Evolutionary conservation across 2,797 vertebrate genomes (phyloP), one percentile per base, ranked within the genome.

Genomic region (Sciurus vulgaris): DNA sequence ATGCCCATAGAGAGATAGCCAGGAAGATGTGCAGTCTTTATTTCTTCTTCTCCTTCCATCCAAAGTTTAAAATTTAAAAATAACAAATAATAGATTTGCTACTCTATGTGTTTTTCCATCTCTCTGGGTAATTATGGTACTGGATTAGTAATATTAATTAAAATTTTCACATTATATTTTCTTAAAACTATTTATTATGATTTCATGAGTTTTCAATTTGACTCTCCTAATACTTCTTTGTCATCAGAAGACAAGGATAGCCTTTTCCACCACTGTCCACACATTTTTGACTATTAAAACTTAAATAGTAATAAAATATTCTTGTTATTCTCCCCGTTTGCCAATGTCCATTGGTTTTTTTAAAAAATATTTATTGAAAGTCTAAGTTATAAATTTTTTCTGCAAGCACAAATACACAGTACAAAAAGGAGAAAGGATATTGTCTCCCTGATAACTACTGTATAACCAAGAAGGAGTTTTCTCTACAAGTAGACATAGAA

Each of bases 21-120:
- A 69, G 24, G 26, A 26, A 38, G 24, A 70, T 28, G 26, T 65
- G 1, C 28, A 84, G 5, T 70, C 20, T 14, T 15, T 33, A 14
- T 17, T 93, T 54, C 1, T 69, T 79, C 5, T 51, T 93, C 51
- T 86, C 54, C 2, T 17, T 93, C 49, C 18, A 28, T 86, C 13
- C 44, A 82, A 20, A 91, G n/a, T 86, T 78, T 81, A 77, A 90
- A 65, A 92, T 61, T 41, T 61, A 15, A 24, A 65, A 92, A 65
- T 33, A 89, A 51, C 28, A 49, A 91, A 56, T 33, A 11, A 83
- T 90, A 79, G 9, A 56, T n/a, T 83, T 17, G 83, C 2, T 67
- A 87, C 74, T 2, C 6, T 35, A 94, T 30, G 9, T 2, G 67
- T 74, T 63, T 51, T 72, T 44, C 15, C 13, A 87, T 61, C 5